These are phyloP conservation scores for Epinotia brunnichana DNA, from an alignment of 2,888 invertebrate species.

Conservation along the genomic window DNA sequence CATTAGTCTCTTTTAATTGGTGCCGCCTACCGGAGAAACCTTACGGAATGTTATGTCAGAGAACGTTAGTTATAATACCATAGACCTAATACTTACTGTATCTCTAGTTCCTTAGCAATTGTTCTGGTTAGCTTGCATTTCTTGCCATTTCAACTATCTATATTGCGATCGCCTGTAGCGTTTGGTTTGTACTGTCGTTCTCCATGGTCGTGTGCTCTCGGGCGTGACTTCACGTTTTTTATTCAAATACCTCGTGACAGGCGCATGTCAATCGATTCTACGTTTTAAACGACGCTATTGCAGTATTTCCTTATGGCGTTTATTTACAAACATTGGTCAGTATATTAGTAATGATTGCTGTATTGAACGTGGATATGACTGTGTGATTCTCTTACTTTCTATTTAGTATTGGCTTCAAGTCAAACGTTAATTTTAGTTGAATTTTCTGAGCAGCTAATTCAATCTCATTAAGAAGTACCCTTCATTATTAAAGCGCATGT, in stretches of 20 bases:
- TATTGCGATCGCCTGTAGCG: slow-evolving; percentile 47
- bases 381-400: neutral
- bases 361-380: neutral
- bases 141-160: slow-evolving; percentile 46
- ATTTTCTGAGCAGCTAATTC: neutral
- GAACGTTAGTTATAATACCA: neutral
- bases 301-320: slow-evolving; percentile 37
- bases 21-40: slow-evolving; percentile 31
- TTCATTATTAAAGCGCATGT: slow-evolving; percentile 20
- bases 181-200: slow-evolving; percentile 45
- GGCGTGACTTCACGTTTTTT: slow-evolving; percentile 67
- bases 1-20: slow-evolving; percentile 39
- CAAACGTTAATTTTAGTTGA: neutral
- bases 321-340: slow-evolving; percentile 17
- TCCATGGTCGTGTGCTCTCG: slow-evolving; percentile 60
- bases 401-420: neutral
- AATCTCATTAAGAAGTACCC: neutral
- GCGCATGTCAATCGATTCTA: slow-evolving; percentile 47
- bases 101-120: slow-evolving; percentile 23
- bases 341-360: slow-evolving; percentile 8
- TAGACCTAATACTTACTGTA: neutral
- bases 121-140: slow-evolving; percentile 32
- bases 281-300: slow-evolving; percentile 45
- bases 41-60: slow-evolving; percentile 35
- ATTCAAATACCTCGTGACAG: slow-evolving; percentile 44